Evolutionary conservation across 2,888 invertebrate species (phyloP).

Genomic region (Lithophane semibrunnea): DNA sequence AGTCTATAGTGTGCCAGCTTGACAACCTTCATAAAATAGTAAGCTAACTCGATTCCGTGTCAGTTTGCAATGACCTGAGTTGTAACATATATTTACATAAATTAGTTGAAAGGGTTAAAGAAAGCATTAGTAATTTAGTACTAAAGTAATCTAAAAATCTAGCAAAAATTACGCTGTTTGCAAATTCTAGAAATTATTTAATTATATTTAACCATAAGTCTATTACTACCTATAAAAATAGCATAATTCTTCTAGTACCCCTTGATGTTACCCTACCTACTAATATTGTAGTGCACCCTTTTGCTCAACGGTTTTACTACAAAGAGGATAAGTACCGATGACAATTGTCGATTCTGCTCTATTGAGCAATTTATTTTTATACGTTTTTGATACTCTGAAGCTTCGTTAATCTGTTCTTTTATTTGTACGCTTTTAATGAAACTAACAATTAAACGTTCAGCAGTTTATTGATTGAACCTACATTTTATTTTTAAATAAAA

Average conservation of each 20-base stretch:
- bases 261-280: slow-evolving; percentile 35
- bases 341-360: slow-evolving; percentile 58
- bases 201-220: neutral
- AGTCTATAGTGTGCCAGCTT: slow-evolving; percentile 3
- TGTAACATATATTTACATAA: slow-evolving; percentile 8
- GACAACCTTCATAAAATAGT: neutral
- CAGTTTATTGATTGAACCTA: slow-evolving; percentile 9
- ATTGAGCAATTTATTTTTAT: slow-evolving; percentile 59
- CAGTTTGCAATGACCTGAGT: slow-evolving; percentile 17
- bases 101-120: slow-evolving; percentile 24
- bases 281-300: slow-evolving; percentile 46
- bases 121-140: neutral
- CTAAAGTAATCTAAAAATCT: neutral
- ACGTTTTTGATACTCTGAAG: slow-evolving; percentile 30
- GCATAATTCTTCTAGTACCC: slow-evolving; percentile 12
- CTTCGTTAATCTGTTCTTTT: slow-evolving; percentile 32
- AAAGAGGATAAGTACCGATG: slow-evolving; percentile 62
- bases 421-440: slow-evolving; percentile 25
- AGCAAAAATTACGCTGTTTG: neutral
- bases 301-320: slow-evolving; percentile 46
- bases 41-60: slow-evolving; percentile 9
- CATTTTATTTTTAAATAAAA: neutral
- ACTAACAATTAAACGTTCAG: slow-evolving; percentile 28
- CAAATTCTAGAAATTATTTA: too few species aligned
- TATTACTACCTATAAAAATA: neutral